Base-by-base conservation (phyloP, 2,797 vertebrate genomes). In the Kryptopterus vitreolus region DNA sequence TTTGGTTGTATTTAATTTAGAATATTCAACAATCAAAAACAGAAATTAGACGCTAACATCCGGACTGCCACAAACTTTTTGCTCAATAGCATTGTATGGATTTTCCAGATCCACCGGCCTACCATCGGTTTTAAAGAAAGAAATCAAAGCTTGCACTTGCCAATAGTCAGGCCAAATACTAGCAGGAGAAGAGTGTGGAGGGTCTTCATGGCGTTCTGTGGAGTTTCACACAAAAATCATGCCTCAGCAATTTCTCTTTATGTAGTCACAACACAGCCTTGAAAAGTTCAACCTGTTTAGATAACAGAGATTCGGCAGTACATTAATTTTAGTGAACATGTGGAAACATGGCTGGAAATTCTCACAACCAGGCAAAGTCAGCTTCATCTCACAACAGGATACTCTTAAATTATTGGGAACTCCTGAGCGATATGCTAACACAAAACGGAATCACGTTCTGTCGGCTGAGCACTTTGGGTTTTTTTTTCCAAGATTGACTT, bases 161-260 rank as follows among this genome's bases (percentile, higher is more conserved):
- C 88, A 31, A 86, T 6, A 58, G 79, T 84, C 70, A 94, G 85
- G 83, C 87, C 68, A 4, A 85, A 50, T 26, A 86, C 82, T 83
- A 92, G 43, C n/a, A 93, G 85, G 50, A 88, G 46, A 9, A 88
- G 22, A 26, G 65, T 29, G 11, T 72, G 79, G 65, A 91, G 33
- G 50, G 82, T 57, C 5, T 89, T 91, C 91, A 93, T 94, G 70
- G 3, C 90, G 73, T 24, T 4, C 35, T 22, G 61, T 52, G 31
- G 11, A 35, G 48, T 74, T 62, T 57, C 22, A 38, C 58, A 43
- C 66, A 6, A 46, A 20, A 81, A 1, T 6, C 29, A 69, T 43
- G 52, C 22, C 59, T 76, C 65, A 3, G 20, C n/a, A 29, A 22
- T n/a, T 53, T 15, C 16, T 4, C 69, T 76, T 58, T 86, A 87